Conservation (phyloP, 2,797 vertebrate species). For the Atherinosoma microstoma region DNA sequence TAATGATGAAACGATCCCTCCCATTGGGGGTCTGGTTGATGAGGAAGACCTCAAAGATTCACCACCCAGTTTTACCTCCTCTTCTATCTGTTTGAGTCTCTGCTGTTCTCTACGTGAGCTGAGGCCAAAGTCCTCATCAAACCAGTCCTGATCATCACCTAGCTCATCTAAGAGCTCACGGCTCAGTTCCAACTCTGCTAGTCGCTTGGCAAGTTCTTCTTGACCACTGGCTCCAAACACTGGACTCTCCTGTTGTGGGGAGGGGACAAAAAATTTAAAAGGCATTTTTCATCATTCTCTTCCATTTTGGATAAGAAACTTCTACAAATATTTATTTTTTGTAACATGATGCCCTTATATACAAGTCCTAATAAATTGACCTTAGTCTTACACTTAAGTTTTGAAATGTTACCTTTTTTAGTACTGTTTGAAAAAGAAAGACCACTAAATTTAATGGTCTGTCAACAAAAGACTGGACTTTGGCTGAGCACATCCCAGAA, state of each 20-base stretch:
- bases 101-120: constrained; percentile 89
- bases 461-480: constrained; percentile 74
- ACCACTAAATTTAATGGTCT: constrained; percentile 48
- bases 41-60: constrained; percentile 51
- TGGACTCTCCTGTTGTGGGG: constrained; percentile 88
- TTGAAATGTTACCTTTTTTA: constrained; percentile 7
- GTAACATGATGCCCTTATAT: not conserved
- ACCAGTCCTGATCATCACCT: constrained; percentile 97
- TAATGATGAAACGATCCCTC: constrained; percentile 72
- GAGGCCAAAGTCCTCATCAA: constrained; percentile 98
- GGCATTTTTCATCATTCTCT: constrained; percentile 1
- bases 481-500: constrained; percentile 53
- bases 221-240: constrained; percentile 92
- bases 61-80: constrained; percentile 42
- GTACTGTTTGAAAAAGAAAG: constrained; percentile 24
- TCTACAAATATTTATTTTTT: not conserved
- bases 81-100: constrained; percentile 79
- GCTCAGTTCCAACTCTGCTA: constrained; percentile 93
- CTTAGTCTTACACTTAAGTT: constrained; percentile 16
- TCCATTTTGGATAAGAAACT: not conserved
- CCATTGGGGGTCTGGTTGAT: constrained; percentile 46
- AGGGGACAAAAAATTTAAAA: constrained; percentile 6
- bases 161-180: constrained; percentile 89
- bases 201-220: constrained; percentile 93
- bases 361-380: not conserved